Conservation (phyloP, 2,888 invertebrate genomes). For the Campaea margaritaria region DNA sequence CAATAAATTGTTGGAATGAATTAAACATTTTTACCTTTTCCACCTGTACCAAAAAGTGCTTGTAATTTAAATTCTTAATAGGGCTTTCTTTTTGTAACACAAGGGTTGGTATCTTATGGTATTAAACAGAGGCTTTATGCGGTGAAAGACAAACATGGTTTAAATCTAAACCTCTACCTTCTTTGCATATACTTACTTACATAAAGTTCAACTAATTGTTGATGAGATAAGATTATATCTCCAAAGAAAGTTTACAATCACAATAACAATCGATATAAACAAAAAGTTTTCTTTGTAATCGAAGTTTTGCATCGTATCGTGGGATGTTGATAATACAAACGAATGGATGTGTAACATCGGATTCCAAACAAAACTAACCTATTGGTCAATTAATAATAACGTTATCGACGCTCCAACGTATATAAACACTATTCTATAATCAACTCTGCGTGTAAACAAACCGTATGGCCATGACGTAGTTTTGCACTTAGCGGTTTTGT, state of each 20-base stretch:
- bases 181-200: neutral
- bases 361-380: slow-evolving; percentile 24
- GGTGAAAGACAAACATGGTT: neutral
- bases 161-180: neutral
- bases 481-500: slow-evolving; percentile 32
- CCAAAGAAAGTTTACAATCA: no score
- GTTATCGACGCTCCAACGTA: slow-evolving; percentile 29
- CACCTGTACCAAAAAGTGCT: slow-evolving; percentile 36
- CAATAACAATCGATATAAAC: no score
- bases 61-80: slow-evolving; percentile 37
- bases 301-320: neutral
- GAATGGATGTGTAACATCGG: slow-evolving; percentile 12
- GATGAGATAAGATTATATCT: neutral
- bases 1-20: slow-evolving; percentile 57
- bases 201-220: neutral
- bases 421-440: slow-evolving; percentile 32
- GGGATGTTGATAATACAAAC: slow-evolving; percentile 13
- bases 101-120: slow-evolving; percentile 15
- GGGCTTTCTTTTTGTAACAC: slow-evolving; percentile 29
- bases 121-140: slow-evolving; percentile 11
- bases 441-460: slow-evolving; percentile 28
- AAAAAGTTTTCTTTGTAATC: neutral
- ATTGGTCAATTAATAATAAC: slow-evolving; percentile 38
- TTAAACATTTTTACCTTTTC: slow-evolving; percentile 42
- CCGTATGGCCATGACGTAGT: slow-evolving; percentile 21